These are phyloP conservation scores for Coelogynopora nodosa DNA, from an alignment of 2,888 invertebrate species.

Conservation along the genomic window DNA sequence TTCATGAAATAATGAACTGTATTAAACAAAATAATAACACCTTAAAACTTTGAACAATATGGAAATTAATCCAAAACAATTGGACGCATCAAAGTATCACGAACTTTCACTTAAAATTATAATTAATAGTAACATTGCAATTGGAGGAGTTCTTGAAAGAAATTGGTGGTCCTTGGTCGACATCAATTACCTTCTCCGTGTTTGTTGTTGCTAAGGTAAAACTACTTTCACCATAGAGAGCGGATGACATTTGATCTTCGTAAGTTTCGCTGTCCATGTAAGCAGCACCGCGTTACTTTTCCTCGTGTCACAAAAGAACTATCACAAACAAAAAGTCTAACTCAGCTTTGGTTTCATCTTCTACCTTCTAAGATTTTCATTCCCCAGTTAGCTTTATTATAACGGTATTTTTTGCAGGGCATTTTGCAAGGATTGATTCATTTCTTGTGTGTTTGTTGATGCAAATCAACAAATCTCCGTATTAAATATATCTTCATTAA, in stretches of 20 bases:
- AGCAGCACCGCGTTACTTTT: too few relatives aligned
- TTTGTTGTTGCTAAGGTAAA: background rate
- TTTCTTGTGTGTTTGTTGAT: too few relatives aligned
- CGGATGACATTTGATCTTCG: background rate
- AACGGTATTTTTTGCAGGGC: too few relatives aligned
- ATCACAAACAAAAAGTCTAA: too few relatives aligned
- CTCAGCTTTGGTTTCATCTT: too few relatives aligned
- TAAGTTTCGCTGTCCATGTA: background rate
- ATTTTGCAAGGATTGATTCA: too few relatives aligned
- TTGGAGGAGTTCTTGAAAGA: background rate
- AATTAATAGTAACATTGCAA: background rate
- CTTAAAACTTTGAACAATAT: background rate
- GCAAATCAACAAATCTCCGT: too few relatives aligned
- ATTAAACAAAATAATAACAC: background rate
- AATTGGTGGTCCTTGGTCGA: background rate
- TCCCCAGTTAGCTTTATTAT: too few relatives aligned
- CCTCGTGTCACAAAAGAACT: too few relatives aligned
- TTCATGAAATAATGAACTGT: too few relatives aligned
- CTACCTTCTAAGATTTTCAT: too few relatives aligned
- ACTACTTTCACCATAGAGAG: background rate
- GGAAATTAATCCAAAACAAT: background rate
- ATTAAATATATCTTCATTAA: too few relatives aligned
- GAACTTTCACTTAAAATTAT: background rate
- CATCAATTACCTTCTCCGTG: background rate
- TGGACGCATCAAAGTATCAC: background rate